These are phyloP conservation scores for Oceanites oceanicus DNA, from an alignment of 2,113 vertebrate genomes.

Conservation along the genomic window DNA sequence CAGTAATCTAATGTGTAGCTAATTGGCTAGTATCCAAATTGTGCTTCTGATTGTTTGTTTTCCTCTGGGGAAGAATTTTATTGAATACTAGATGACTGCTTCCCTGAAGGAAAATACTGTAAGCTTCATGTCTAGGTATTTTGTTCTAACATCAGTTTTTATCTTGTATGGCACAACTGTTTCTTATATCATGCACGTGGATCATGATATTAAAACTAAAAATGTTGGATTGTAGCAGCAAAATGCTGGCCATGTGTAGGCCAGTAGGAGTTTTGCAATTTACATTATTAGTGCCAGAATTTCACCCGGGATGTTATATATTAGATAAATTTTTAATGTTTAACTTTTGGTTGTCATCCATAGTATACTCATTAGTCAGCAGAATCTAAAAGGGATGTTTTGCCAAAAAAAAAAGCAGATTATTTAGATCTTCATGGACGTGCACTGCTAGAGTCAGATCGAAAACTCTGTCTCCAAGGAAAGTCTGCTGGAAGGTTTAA, in stretches of 20 bases:
- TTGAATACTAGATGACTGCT: not conserved
- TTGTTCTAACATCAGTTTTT: not conserved
- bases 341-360: not conserved
- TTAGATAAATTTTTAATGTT: not conserved
- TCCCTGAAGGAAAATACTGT: not conserved
- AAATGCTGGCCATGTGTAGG: not conserved
- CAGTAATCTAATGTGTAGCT: constrained; percentile 45
- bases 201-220: not conserved
- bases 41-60: constrained; percentile 34
- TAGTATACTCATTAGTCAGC: not conserved
- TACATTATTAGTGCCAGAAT: not conserved
- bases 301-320: not conserved
- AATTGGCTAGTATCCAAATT: constrained; percentile 44
- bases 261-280: not conserved
- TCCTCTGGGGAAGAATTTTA: not conserved
- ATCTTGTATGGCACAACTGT: not conserved
- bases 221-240: not conserved
- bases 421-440: not conserved
- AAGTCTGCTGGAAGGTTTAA: not conserved
- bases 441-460: not conserved
- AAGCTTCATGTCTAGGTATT: not conserved
- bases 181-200: not conserved
- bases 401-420: not conserved
- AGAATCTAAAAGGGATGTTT: not conserved
- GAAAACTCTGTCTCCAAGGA: not conserved